phyloP scores from a whole-genome alignment of 2,888 invertebrate species.

The Pandemis cinnamomeana region DNA sequence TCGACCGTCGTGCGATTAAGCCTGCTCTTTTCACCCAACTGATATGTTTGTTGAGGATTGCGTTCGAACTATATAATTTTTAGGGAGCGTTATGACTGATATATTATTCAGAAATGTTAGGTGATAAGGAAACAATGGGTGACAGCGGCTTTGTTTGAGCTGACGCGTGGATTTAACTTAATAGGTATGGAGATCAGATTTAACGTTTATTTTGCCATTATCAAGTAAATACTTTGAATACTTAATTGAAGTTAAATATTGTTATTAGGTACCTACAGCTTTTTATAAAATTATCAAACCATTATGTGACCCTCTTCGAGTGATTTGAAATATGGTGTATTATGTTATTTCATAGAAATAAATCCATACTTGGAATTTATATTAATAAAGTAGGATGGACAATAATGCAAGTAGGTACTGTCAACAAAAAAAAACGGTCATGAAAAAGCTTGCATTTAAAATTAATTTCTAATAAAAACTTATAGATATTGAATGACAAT shows the following conservation, averaged over 20 bases:
- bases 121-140: constrained; percentile 28
- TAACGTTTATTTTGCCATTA: constrained; percentile 50
- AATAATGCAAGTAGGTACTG: too few relatives aligned
- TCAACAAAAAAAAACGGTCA: too few relatives aligned
- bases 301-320: too few relatives aligned
- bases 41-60: constrained; percentile 28
- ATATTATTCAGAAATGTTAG: constrained; percentile 7
- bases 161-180: constrained; percentile 2
- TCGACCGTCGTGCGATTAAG: constrained; percentile 28
- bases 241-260: neutral
- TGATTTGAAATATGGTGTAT: too few relatives aligned
- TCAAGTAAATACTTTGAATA: neutral
- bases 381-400: too few relatives aligned
- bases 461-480: neutral
- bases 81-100: constrained; percentile 6
- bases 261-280: too few relatives aligned
- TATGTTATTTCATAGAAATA: too few relatives aligned
- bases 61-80: constrained; percentile 24
- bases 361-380: too few relatives aligned
- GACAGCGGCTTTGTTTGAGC: constrained; percentile 2
- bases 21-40: constrained; percentile 30
- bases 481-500: neutral
- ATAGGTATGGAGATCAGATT: neutral
- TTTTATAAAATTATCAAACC: too few relatives aligned
- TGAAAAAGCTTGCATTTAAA: too few relatives aligned